phyloP scores from a whole-genome alignment of 2,113 vertebrate genomes.

The Erythrocercus mccallii region DNA sequence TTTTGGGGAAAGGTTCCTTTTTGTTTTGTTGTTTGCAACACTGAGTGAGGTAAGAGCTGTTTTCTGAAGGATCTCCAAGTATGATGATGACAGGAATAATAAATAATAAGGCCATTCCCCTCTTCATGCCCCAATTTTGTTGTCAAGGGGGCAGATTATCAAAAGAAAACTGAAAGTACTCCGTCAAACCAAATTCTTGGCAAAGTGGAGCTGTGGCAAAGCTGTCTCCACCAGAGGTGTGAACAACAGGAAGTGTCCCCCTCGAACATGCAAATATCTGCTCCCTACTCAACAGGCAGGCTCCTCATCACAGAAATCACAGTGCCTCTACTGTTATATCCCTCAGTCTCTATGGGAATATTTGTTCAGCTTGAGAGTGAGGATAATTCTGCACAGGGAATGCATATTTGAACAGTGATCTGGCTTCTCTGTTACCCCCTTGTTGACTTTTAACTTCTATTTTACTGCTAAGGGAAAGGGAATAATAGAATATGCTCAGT shows the following conservation, averaged over 20 bases:
- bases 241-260: slow-evolving; percentile 64
- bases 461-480: background rate
- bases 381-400: background rate
- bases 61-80: background rate
- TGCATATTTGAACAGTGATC: background rate
- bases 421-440: background rate
- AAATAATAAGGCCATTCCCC: background rate
- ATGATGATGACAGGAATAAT: background rate
- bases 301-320: slow-evolving; percentile 8
- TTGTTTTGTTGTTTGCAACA: background rate
- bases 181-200: background rate
- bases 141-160: background rate
- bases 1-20: background rate
- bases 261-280: slow-evolving; percentile 67
- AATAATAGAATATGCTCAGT: too few species aligned
- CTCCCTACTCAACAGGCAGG: slow-evolving; percentile 56
- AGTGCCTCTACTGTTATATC: background rate
- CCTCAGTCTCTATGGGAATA: background rate
- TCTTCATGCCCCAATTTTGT: background rate
- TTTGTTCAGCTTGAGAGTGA: background rate
- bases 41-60: background rate
- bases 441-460: background rate
- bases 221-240: slow-evolving; percentile 65
- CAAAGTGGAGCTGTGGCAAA: slow-evolving; percentile 50
- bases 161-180: background rate